Base-by-base conservation (phyloP, 2,888 invertebrate genomes). In the Stenolophus ochropezus region DNA sequence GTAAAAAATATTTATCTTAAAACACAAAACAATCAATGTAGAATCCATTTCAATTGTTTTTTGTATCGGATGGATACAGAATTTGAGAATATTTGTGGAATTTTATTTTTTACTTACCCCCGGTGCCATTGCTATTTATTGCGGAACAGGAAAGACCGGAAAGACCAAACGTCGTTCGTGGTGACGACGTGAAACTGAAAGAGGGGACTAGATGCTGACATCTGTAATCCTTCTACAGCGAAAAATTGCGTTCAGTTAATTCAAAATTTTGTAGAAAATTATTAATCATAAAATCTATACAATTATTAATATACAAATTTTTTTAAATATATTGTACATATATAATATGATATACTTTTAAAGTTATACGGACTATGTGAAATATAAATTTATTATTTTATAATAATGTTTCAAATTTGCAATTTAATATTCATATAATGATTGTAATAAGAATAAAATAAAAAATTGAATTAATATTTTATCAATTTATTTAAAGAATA, bases 41-140 rank as follows among this genome's bases (percentile, higher is more conserved):
- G 47, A 82, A 83, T 82, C 80, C 82, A 58, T 73, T 77, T 53
- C 8, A 27, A 20, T 51, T 11, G 20, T 21, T 20, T 76, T 69
- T 14, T 42, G 65, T 18, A 56, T 20, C 21, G 8, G 73, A 80
- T 71, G 78, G 5, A 78, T 73, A 78, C 53, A 73, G 75, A 73
- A 51, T 42, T 61, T 77, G 4, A n/a, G 84, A 85, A 85, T 84
- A 83, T 74, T 42, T 74, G 21, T 6, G 4, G 82, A 83, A 61
- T 71, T 49, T 61, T 76, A 79, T 71, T 83, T 65, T 82, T 80
- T 86, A 92, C 94, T 93, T 91, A 94, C 94, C 92, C 94, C 94
- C 90, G 93, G 92, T 91, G 93, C 93, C 94, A 94, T 94, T 91
- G 91, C 92, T 90, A 90, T 88, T 87, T 85, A 87, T 88, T 90